phyloP scores from a whole-genome alignment of 2,113 vertebrate genomes.

The Malurus cyaneus region DNA sequence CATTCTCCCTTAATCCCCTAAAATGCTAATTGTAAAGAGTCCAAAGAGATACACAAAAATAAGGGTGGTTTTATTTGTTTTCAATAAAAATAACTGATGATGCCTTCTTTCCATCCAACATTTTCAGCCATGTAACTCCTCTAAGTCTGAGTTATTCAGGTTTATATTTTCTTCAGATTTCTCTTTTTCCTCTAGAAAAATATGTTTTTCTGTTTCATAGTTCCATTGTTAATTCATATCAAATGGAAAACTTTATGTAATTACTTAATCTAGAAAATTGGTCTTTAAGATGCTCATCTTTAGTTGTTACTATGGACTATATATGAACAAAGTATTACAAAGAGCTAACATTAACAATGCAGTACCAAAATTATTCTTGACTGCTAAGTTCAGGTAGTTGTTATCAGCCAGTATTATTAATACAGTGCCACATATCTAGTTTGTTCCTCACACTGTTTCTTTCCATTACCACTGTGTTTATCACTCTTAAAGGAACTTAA shows the following conservation, averaged over 20 bases:
- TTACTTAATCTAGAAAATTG: not conserved
- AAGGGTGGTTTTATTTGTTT: not conserved
- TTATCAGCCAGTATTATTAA: not conserved
- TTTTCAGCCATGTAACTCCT: not conserved
- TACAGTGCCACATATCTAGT: not conserved
- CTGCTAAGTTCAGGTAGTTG: not conserved
- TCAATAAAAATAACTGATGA: not conserved
- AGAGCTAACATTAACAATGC: not conserved
- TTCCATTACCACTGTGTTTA: not conserved
- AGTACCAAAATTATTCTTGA: not conserved
- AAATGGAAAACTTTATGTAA: not conserved
- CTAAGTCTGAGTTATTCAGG: not conserved
- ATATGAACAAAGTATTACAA: not conserved
- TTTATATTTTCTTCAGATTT: rapidly evolving
- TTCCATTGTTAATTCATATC: not conserved
- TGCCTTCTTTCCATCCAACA: not conserved
- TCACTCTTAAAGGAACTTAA: not conserved
- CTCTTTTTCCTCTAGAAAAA: not conserved
- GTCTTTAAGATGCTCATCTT: not conserved
- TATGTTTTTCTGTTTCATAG: not conserved
- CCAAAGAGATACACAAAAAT: not conserved
- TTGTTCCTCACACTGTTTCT: not conserved
- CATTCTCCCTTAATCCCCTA: not conserved
- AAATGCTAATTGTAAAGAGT: not conserved
- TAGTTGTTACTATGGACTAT: not conserved